Evolutionary conservation across 2,113 vertebrate genomes (phyloP).

Genomic region (Ciconia boyciana): DNA sequence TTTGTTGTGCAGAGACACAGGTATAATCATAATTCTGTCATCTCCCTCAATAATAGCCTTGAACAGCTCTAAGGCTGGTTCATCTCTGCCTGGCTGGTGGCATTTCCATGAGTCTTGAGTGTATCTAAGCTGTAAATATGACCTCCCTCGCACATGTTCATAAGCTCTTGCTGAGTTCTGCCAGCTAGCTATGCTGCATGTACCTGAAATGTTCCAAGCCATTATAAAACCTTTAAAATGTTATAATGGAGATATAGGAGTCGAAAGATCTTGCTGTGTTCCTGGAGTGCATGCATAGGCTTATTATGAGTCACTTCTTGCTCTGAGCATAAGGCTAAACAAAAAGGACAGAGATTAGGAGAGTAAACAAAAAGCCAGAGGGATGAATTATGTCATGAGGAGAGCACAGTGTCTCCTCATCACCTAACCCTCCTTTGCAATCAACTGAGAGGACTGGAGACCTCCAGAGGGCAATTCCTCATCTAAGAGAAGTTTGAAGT

Average conservation of each 20-base stretch:
- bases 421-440: neutral
- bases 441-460: neutral
- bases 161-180: neutral
- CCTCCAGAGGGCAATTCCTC: neutral
- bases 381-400: neutral
- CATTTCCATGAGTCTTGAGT: neutral
- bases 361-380: neutral
- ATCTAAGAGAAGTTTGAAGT: neutral
- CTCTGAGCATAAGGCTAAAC: neutral
- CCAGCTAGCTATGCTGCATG: neutral
- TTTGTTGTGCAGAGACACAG: neutral
- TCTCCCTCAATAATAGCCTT: neutral
- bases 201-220: neutral
- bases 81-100: neutral
- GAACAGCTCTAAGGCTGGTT: neutral
- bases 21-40: neutral
- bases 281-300: neutral
- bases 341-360: neutral
- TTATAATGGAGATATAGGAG: neutral
- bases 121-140: neutral
- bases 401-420: neutral
- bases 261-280: neutral
- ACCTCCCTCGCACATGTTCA: fast-evolving
- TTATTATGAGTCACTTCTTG: neutral
- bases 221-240: neutral